Percentiles rank a stretch among this genome's conserved stretches.
Conservation (phyloP, 2,113 vertebrate species). For the Seriola rivoliana region DNA sequence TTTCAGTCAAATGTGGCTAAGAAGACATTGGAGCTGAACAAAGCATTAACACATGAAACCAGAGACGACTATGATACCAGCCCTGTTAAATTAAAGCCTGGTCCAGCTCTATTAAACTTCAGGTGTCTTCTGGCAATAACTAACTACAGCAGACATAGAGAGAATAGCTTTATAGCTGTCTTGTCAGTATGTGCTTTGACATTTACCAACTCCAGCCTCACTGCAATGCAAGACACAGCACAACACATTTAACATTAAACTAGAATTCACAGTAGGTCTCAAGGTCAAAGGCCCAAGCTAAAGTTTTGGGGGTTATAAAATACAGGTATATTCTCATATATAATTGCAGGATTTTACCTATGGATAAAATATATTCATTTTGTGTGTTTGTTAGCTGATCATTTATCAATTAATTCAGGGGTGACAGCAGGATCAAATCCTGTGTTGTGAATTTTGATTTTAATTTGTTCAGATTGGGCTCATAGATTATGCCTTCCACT, state of each 20-base stretch:
- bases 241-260: background rate
- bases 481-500: background rate
- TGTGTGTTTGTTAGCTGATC: background rate
- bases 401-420: background rate
- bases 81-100: constrained; percentile 8
- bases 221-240: constrained; percentile 16
- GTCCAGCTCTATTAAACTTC: constrained; percentile 7
- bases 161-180: constrained; percentile 13
- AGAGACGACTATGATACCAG: background rate
- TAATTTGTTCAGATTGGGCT: background rate
- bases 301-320: background rate
- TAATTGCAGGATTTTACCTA: background rate
- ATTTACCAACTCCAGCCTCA: background rate
- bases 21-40: background rate
- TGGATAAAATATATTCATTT: background rate
- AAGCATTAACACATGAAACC: constrained; percentile 5
- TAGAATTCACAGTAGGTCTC: background rate
- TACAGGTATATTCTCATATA: background rate
- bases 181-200: background rate
- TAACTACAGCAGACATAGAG: constrained; percentile 1
- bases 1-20: background rate
- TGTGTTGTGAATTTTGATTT: background rate
- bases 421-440: background rate
- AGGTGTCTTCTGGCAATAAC: constrained; percentile 1
- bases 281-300: background rate